These are phyloP conservation scores for Craseonycteris thonglongyai DNA, from an alignment of 2,113 vertebrate genomes.

Conservation along the genomic window DNA sequence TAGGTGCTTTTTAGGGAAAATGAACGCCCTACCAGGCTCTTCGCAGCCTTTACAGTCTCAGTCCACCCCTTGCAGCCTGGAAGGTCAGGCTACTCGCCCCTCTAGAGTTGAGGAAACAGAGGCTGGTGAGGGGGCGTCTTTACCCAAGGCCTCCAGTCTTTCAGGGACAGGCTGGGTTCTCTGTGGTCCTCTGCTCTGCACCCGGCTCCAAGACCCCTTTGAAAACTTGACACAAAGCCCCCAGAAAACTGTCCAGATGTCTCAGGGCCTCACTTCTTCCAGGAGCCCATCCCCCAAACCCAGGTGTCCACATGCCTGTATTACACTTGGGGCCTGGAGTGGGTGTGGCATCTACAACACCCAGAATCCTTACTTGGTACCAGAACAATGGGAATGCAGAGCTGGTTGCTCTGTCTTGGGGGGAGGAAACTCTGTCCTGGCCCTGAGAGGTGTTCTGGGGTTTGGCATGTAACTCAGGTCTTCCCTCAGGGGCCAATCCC, in stretches of 20 bases:
- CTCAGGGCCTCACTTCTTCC: neutral
- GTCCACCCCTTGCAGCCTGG: too few species aligned
- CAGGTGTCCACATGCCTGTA: neutral
- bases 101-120: neutral
- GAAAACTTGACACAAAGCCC: neutral
- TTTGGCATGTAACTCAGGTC: too few species aligned
- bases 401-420: too few species aligned
- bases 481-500: too few species aligned
- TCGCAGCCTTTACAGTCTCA: neutral
- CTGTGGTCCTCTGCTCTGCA: neutral
- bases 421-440: neutral
- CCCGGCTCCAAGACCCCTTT: neutral
- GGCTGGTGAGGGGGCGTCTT: neutral
- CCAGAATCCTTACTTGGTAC: neutral
- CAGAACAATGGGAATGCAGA: neutral
- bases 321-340: neutral
- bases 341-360: too few species aligned
- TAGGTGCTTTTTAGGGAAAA: neutral
- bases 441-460: too few species aligned
- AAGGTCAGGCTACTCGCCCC: neutral
- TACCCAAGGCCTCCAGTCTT: too few species aligned
- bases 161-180: neutral
- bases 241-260: neutral
- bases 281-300: neutral
- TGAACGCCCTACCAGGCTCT: neutral